Base-by-base conservation (phyloP, 1,140 invertebrate species). In the Drosophila kurseongensis region DNA sequence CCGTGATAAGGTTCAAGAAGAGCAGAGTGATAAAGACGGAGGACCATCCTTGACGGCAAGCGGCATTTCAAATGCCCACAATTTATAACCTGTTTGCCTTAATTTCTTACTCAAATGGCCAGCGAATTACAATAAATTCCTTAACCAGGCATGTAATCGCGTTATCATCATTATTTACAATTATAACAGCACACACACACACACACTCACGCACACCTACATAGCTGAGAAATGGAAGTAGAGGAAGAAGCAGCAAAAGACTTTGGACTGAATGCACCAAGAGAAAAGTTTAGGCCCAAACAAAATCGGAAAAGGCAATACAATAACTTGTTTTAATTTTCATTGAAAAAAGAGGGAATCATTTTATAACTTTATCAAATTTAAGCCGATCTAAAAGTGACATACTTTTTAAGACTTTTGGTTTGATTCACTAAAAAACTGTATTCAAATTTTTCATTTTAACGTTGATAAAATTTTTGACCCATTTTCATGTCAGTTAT, bases 121-220 rank as follows among this genome's bases (percentile, higher is more conserved):
- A 65, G 41, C 55, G 79, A 82, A 84, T 77, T 84, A 85, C 73
- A 84, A 84, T 84, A 84, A 84, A 84, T 84, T 84, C 81, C 72
- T 77, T 84, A 80, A 74, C 77, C 61, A 80, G 62, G 73, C 62
- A 57, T 84, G 73, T 85, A 84, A 85, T 84, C 81, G 81, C 65
- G 77, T 84, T 84, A 84, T 84, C 81, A 84, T 85, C 77, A 85
- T 80, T 84, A 84, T 84, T 85, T 84, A 84, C 77, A 80, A 80
- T 80, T 80, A 79, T 58, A 79, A 67, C 71, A 84, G 73, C 58
- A 54, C 32, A 50, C 62, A 61, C 27, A 61, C 27, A 55, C 29
- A 48, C 23, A 72, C 42, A 54, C 18, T 51, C n/a, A 57, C 23
- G 47, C 42, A 58, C 38, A 77, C 40, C 60, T 36, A 61, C 35